Conservation (phyloP, 2,888 invertebrate genomes). For the Cheiracanthium punctorium region DNA sequence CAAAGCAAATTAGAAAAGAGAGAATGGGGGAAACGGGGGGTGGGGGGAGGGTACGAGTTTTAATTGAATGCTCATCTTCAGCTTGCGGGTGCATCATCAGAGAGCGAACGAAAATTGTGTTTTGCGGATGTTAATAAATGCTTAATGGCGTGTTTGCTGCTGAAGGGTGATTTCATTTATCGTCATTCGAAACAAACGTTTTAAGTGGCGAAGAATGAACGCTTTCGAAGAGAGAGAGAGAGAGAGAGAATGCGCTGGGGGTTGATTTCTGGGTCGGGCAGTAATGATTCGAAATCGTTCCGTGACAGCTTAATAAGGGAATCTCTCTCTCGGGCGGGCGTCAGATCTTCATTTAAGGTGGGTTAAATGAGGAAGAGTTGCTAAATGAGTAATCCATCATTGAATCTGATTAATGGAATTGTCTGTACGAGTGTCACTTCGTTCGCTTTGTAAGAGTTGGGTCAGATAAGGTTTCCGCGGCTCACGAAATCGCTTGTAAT, state of each 20-base stretch:
- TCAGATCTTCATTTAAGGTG: not conserved
- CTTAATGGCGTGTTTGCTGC: not conserved
- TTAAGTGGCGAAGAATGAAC: not conserved
- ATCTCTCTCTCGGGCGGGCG: not conserved
- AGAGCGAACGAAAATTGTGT: not conserved
- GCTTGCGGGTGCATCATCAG: too few species aligned
- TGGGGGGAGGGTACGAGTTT: not conserved
- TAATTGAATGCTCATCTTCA: not conserved
- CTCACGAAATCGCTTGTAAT: too few species aligned
- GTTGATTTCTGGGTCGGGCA: not conserved
- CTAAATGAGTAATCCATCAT: too few species aligned
- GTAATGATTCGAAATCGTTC: not conserved
- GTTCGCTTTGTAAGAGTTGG: too few species aligned
- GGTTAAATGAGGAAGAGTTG: too few species aligned
- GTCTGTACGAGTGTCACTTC: too few species aligned
- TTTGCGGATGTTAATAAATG: not conserved
- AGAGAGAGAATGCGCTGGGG: not conserved
- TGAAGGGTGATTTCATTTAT: conserved; percentile 4
- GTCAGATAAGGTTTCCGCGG: too few species aligned
- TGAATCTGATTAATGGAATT: too few species aligned
- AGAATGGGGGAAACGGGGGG: too few species aligned
- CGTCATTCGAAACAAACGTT: not conserved
- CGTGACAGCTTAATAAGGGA: not conserved
- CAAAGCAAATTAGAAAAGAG: conserved; percentile 2
- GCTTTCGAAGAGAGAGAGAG: not conserved